These are phyloP conservation scores for Akabosia matsudoensis DNA, from an alignment of 1,140 invertebrate genomes.

Conservation along the genomic window DNA sequence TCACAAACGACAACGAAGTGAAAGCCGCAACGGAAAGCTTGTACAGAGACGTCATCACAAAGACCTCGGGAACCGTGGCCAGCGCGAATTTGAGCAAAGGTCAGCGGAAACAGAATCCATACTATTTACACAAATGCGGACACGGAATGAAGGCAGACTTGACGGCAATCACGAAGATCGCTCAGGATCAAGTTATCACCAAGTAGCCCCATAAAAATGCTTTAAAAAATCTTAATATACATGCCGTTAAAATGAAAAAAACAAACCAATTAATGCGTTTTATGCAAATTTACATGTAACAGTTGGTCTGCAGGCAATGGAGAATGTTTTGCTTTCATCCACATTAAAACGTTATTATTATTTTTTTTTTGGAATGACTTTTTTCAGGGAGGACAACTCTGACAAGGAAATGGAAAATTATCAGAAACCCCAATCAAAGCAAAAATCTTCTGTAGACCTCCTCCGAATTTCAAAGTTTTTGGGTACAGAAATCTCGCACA, in stretches of 20 bases:
- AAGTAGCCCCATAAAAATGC: neutral
- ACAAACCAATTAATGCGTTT: neutral
- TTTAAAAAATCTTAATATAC: neutral
- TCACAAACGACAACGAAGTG: neutral
- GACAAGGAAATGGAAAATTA: neutral
- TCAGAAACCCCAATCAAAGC: neutral
- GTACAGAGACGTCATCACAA: neutral
- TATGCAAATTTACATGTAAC: neutral
- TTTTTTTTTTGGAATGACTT: neutral
- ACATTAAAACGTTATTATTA: neutral
- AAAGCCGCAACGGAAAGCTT: neutral
- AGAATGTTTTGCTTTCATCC: too few species aligned
- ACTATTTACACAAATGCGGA: slow-evolving; percentile 24
- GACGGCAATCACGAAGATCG: slow-evolving; percentile 3
- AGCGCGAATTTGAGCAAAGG: neutral
- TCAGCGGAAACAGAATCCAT: neutral
- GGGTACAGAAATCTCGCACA: neutral
- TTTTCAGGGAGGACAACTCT: neutral
- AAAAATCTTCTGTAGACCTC: neutral
- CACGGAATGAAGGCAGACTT: slow-evolving; percentile 39
- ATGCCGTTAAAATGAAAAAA: neutral
- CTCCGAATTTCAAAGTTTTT: slow-evolving; percentile 27
- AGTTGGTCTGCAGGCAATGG: too few species aligned
- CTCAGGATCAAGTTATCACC: neutral
- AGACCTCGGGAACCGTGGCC: too few species aligned